Base-by-base conservation (phyloP, 2,113 vertebrate species). In the Chrysochloris asiatica region DNA sequence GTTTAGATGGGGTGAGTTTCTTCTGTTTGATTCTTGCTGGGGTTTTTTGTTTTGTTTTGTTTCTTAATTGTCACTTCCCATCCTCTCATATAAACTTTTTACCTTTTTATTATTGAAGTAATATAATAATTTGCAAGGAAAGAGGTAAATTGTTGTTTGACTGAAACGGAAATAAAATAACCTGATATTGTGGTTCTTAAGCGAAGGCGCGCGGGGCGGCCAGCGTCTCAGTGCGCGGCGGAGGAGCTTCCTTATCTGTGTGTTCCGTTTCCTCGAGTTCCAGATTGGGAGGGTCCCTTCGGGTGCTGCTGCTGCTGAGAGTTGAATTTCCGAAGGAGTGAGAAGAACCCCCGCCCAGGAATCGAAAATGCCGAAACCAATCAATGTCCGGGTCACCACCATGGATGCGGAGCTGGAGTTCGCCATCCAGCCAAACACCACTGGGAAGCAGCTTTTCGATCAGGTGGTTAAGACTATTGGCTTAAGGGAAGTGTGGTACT, bases 381-480 rank as follows among this genome's bases (percentile, higher is more conserved):
- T 52, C 50, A 52, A 52, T 52, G 50, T 52, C 50, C 16, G 50
- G 50, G 50, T 52, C 50, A 52, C 50, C 50, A 52, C 50, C 50
- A 52, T 52, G 50, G 50, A 52, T 52, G 50, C 50, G 50, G 50
- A 52, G 50, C 50, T 52, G 50, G 50, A 52, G 50, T 52, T 52
- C 50, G 50, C 50, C 50, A 52, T 52, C 9, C 50, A 52, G 50
- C 50, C 50, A 52, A 11, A 52, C 50, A 52, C 50, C 50, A 52
- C 50, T 52, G 50, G 50, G 50, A 52, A 52, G 50, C 50, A 52
- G 50, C 50, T 52, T 52, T 52, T 52, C 9, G 50, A 52, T 0
- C 97, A 99, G 99, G 99, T 99, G 96, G 99, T 99, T 36, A 99
- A 99, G 98, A 99, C 99, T n/a, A n/a, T n/a, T n/a, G n/a, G n/a